phyloP scores from a whole-genome alignment of 2,113 vertebrate species.

The Oophaga pumilio region DNA sequence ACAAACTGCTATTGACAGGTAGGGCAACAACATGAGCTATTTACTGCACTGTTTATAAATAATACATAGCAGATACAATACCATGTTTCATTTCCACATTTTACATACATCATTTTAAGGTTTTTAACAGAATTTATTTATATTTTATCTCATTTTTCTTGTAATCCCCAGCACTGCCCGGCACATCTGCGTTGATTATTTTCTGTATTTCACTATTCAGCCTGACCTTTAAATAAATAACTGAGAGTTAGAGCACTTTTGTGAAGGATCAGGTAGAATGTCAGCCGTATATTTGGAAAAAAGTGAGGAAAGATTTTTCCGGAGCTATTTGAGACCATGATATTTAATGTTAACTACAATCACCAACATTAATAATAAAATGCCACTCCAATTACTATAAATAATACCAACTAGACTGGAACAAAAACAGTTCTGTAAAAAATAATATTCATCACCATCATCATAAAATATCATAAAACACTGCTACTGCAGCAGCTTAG shows the following conservation, averaged over 20 bases:
- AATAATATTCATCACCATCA: neutral
- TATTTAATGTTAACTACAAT: neutral
- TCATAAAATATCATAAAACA: neutral
- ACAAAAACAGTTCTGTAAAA: neutral
- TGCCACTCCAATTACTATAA: neutral
- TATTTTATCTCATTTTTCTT: constrained; percentile 16
- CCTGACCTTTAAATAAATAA: constrained; percentile 30
- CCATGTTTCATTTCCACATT: neutral
- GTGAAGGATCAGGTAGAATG: constrained; percentile 18
- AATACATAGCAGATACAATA: constrained; percentile 12
- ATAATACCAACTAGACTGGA: neutral
- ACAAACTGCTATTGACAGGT: constrained; percentile 44
- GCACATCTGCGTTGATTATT: neutral
- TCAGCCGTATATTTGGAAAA: neutral
- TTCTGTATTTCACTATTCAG: constrained; percentile 7
- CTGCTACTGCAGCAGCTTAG: neutral
- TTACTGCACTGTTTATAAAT: neutral
- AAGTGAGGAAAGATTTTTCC: neutral
- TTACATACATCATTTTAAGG: neutral
- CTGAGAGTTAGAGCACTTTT: constrained; percentile 1
- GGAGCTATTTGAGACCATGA: neutral
- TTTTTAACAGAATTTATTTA: neutral
- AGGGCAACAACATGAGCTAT: neutral
- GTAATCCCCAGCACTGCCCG: neutral
- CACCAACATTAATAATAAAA: neutral